Evolutionary conservation across 2,888 invertebrate species (phyloP).

Genomic region (Aspidiotus destructor): DNA sequence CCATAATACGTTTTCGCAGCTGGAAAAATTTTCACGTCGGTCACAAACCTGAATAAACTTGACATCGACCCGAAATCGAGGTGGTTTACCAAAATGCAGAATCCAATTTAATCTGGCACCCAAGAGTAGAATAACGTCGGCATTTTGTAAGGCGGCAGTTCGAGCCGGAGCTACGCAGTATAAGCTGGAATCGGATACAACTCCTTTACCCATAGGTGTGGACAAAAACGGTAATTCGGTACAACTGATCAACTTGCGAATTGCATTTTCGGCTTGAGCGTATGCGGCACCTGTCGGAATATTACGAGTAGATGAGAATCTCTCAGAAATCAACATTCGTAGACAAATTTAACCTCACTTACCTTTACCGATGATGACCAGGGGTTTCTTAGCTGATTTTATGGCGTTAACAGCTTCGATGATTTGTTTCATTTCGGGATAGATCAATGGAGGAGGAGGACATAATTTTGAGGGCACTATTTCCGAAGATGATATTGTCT

Average conservation of each 20-base stretch:
- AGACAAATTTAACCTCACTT: conserved; percentile 22
- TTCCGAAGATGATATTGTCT: conserved; percentile 42
- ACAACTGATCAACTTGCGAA: conserved; percentile 58
- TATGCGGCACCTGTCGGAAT: conserved; percentile 62
- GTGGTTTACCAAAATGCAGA: conserved; percentile 85
- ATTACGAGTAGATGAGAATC: not conserved
- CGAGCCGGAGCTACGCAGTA: conserved; percentile 77
- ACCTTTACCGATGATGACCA: conserved; percentile 83
- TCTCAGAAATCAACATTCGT: not conserved
- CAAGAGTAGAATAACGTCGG: conserved; percentile 77
- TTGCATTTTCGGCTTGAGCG: conserved; percentile 61
- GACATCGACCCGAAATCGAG: conserved; percentile 69
- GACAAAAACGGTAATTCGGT: conserved; percentile 80
- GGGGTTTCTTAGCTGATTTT: conserved; percentile 62
- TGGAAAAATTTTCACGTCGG: not conserved
- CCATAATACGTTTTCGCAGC: not conserved
- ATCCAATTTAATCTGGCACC: conserved; percentile 97
- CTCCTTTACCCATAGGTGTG: conserved; percentile 80
- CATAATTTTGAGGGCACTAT: conserved; percentile 40
- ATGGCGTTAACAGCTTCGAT: conserved; percentile 60
- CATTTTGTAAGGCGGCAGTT: conserved; percentile 72
- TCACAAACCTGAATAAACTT: conserved; percentile 73
- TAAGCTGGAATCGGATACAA: conserved; percentile 41
- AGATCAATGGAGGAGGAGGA: conserved; percentile 55
- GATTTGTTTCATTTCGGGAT: conserved; percentile 62